These are phyloP conservation scores for Drosophila pruinosa DNA, from an alignment of 1,140 invertebrate species.

Conservation along the genomic window DNA sequence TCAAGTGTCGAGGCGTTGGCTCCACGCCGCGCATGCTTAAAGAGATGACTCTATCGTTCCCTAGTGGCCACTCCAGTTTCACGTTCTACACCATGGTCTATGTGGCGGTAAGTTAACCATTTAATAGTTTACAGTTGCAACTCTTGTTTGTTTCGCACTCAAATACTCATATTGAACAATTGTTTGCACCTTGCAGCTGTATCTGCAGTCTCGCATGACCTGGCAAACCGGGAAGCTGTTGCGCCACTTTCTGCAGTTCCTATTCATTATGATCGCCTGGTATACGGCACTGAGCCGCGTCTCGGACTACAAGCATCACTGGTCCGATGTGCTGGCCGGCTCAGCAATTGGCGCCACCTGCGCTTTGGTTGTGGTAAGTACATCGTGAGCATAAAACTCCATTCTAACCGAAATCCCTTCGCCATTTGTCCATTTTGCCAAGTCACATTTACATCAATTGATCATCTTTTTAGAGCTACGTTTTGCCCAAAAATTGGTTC, in stretches of 20 bases:
- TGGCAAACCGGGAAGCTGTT: conserved; percentile 90
- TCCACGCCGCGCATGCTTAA: conserved; percentile 86
- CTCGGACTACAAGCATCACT: conserved; percentile 98
- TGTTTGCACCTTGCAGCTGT: conserved; percentile 86
- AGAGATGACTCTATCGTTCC: conserved; percentile 91
- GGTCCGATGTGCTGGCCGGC: conserved; percentile 87
- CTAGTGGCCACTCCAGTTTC: conserved; percentile 92
- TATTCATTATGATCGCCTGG: conserved; percentile 89
- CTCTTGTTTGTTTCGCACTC: conserved; percentile 36
- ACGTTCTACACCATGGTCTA: conserved; percentile 92
- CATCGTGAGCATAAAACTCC: too few species aligned
- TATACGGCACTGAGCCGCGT: conserved; percentile 93
- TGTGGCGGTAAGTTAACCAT: conserved; percentile 87
- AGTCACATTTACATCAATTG: conserved; percentile 16
- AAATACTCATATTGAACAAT: conserved; percentile 6
- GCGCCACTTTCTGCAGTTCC: conserved; percentile 89
- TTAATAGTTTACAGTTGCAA: conserved; percentile 49
- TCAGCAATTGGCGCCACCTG: conserved; percentile 84
- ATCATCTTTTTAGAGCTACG: conserved; percentile 68
- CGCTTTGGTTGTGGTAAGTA: conserved; percentile 86
- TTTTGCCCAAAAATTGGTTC: conserved; percentile 68
- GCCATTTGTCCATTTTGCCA: neutral
- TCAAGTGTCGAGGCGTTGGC: conserved; percentile 85
- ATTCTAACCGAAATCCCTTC: neutral
- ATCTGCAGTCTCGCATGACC: conserved; percentile 91